Evolutionary conservation across 2,797 vertebrate species (phyloP), one percentile per base, ranked within the genome.

Genomic region (Tiaroga cobitis): DNA sequence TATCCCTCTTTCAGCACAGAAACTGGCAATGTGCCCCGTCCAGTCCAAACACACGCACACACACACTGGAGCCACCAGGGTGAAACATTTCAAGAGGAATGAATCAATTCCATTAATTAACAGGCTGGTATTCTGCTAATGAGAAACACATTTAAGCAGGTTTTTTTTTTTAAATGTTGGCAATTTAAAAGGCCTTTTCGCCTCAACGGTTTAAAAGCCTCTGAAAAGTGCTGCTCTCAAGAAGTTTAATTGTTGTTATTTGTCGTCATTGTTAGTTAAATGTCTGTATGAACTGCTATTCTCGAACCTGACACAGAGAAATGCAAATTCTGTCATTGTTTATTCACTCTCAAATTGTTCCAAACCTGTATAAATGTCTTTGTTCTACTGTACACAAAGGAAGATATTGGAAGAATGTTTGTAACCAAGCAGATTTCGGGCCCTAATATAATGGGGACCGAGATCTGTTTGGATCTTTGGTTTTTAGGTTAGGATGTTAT

Each of bases 61-160:
- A 72, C 41, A 73, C 46, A 16, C 29, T 74, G 81, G 16, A 79
- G 77, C 39, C 77, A 79, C 56, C 39, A 79, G 77, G 56, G 41
- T 32, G 61, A 80, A 80, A 80, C 63, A 49, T 67, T 68, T 80
- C 43, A 68, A 46, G 63, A 80, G 29, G 41, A 51, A 34, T 80
- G 15, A 68, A 80, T 80, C 79, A 80, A 80, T 80, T 68, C 43
- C 2, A 34, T 80, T 51, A 80, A 80, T 80, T 80, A 68, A 68
- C 29, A 10, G 79, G 43, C 63, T 0, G 13, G 32, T 80, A 16
- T 51, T 34, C 46, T 51, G 59, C 79, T 80, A 80, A 80, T 80
- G 63, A 80, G 79, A 51, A 68, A 68, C 61, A 68, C 61, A 15
- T 80, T 80, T 68, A 37, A 68, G 43, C 21, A 68, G 77, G 10